Evolutionary conservation across 37 sponge, comb jelly and placozoan genomes (phyloP).

Genomic region (Corticium candelabrum): DNA sequence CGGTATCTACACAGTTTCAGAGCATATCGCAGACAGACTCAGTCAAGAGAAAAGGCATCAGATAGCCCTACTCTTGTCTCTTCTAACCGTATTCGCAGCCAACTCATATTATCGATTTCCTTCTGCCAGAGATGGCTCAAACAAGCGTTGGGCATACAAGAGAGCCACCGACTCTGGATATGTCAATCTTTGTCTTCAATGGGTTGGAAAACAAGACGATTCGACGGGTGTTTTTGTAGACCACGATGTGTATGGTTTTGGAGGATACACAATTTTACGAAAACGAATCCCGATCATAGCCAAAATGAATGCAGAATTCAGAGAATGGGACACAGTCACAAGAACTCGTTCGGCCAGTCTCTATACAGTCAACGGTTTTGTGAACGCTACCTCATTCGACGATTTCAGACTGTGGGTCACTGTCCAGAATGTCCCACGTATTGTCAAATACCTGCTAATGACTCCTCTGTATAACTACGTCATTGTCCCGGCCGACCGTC

Average conservation of each 20-base stretch:
- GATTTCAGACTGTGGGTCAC: not conserved
- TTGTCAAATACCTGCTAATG: not conserved
- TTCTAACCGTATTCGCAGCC: not conserved
- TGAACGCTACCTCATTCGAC: not conserved
- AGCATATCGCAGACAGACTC: not conserved
- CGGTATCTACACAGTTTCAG: not conserved
- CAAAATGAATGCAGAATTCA: not conserved
- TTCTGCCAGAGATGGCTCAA: not conserved
- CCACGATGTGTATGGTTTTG: not conserved
- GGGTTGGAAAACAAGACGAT: not conserved
- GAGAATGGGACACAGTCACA: not conserved
- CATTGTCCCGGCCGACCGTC: not conserved
- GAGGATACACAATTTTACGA: not conserved
- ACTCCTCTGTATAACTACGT: not conserved
- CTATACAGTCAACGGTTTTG: not conserved
- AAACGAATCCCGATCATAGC: not conserved
- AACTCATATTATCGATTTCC: not conserved
- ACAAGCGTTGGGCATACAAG: conserved; percentile 1
- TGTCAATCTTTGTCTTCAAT: not conserved
- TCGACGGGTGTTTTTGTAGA: not conserved
- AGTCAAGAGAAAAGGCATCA: not conserved
- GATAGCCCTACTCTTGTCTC: not conserved
- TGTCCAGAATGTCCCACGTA: not conserved
- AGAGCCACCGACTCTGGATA: not conserved
- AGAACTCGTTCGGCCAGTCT: not conserved